Conservation (phyloP, 2,113 vertebrate genomes). For the Maccullochella peelii region DNA sequence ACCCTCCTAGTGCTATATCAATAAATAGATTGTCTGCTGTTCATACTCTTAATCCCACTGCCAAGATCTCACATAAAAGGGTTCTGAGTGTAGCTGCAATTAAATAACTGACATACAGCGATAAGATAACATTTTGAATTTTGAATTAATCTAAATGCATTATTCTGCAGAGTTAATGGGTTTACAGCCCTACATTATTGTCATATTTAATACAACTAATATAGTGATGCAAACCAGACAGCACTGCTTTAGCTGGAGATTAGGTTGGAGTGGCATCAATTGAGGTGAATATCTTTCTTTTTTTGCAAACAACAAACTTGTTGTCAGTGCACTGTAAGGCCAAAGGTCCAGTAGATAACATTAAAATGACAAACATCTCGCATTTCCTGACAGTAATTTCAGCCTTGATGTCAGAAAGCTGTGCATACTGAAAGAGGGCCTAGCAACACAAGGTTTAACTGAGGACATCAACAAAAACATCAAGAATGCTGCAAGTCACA, state of each 20-base stretch:
- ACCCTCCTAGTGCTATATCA: background rate
- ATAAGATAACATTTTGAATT: conserved; percentile 13
- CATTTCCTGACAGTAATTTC: background rate
- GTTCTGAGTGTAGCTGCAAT: conserved; percentile 10
- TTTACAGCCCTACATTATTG: background rate
- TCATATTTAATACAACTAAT: conserved; percentile 2
- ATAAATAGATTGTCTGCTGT: background rate
- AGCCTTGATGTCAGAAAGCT: background rate
- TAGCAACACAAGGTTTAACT: background rate
- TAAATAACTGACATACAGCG: background rate
- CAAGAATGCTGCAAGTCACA: background rate
- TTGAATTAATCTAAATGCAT: conserved; percentile 4
- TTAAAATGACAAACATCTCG: background rate
- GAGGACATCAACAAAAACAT: background rate
- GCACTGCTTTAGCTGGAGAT: conserved; percentile 1
- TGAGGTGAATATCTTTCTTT: background rate
- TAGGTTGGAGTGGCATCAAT: background rate
- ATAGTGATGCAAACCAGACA: background rate
- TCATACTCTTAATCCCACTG: background rate
- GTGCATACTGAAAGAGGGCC: background rate
- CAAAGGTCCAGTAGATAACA: background rate
- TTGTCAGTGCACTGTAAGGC: background rate
- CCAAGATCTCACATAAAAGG: background rate
- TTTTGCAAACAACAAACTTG: background rate
- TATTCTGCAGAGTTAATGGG: conserved; percentile 11